These are phyloP conservation scores for Eriocheir sinensis DNA, from an alignment of 1,140 invertebrate species.

Conservation along the genomic window DNA sequence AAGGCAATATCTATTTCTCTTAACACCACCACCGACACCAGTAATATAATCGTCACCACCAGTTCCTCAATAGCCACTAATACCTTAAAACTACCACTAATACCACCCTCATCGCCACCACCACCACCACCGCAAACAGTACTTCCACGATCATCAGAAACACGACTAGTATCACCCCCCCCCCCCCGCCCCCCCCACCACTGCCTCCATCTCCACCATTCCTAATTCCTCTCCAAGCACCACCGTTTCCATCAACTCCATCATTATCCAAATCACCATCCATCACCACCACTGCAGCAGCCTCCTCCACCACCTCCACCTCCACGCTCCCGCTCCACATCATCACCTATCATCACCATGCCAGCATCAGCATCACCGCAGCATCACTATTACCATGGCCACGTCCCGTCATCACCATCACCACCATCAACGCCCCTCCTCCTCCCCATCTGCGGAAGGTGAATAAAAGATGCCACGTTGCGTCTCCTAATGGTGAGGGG, in stretches of 20 bases:
- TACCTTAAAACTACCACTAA: no score
- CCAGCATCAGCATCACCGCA: not conserved
- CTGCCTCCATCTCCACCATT: not conserved
- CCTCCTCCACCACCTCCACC: not conserved
- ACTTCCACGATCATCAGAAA: not conserved
- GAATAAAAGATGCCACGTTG: not conserved
- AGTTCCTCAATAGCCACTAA: not conserved
- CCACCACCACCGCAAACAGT: not conserved
- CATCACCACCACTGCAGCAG: slow-evolving; percentile 5
- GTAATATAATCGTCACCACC: not conserved
- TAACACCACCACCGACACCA: no score
- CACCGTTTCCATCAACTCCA: not conserved
- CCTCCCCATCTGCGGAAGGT: slow-evolving; percentile 23
- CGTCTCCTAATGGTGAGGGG: not conserved
- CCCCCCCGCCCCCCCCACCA: not conserved
- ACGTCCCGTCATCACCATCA: not conserved
- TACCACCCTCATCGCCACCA: not conserved
- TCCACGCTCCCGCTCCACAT: not conserved
- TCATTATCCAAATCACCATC: not conserved
- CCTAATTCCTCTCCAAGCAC: slow-evolving; percentile 6
- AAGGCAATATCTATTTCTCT: no score
- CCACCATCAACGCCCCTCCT: not conserved
- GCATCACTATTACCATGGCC: slow-evolving; percentile 11
- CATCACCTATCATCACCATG: not conserved
- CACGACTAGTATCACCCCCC: not conserved